Evolutionary conservation across 1,140 invertebrate species (phyloP).

Genomic region (Prorops nasuta): DNA sequence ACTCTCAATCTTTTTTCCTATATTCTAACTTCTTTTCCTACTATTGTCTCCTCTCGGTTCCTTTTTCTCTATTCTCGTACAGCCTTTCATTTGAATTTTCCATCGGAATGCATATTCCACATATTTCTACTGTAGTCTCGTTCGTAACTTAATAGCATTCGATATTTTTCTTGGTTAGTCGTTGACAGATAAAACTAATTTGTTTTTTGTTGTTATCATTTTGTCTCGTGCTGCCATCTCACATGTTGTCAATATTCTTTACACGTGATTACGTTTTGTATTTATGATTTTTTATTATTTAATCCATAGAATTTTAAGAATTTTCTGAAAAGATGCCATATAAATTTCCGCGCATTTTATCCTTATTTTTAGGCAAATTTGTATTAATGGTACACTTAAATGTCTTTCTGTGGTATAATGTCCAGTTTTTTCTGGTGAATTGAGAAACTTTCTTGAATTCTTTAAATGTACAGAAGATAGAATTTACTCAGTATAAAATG

Average conservation of each 20-base stretch:
- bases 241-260: constrained; percentile 24
- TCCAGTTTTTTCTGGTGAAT: no score
- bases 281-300: neutral
- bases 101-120: neutral
- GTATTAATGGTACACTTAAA: no score
- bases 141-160: no score
- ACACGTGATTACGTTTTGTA: constrained; percentile 32
- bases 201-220: constrained; percentile 31
- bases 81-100: constrained; percentile 1
- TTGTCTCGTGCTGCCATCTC: constrained; percentile 33
- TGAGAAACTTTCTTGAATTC: no score
- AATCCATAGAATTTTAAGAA: neutral
- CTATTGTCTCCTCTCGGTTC: neutral
- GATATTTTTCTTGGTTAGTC: no score
- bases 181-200: constrained; percentile 30
- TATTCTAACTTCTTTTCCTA: no score
- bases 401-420: no score
- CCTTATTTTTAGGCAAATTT: no score
- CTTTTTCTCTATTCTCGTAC: neutral
- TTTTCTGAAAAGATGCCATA: no score
- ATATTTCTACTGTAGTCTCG: neutral
- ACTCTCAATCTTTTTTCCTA: no score
- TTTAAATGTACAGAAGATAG: no score
- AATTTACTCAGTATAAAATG: constrained; percentile 17
- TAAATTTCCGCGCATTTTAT: no score